Percentiles rank a stretch among this genome's conserved stretches.
phyloP scores from a whole-genome alignment of 2,797 vertebrate species.

The Aldrovandia affinis region DNA sequence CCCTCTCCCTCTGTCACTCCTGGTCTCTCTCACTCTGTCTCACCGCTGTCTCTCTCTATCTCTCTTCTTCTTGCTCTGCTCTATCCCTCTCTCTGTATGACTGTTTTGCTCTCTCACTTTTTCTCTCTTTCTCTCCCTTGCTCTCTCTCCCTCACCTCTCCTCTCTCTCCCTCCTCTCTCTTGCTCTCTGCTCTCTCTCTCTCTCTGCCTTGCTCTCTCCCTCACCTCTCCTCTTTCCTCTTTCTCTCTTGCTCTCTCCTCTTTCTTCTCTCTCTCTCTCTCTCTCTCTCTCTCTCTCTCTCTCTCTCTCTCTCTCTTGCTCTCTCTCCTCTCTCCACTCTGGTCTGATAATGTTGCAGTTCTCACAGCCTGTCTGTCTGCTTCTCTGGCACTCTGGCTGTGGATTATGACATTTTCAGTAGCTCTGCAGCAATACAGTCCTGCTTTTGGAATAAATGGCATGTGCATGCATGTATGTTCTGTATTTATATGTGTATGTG shows the following conservation, averaged over 20 bases:
- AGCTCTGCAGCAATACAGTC: conserved; percentile 75
- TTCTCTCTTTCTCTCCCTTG: conserved; percentile 50
- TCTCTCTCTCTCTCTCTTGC: conserved; percentile 4
- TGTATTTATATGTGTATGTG: background rate
- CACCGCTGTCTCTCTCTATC: background rate
- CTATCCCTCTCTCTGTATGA: background rate
- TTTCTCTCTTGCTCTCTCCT: conserved; percentile 50
- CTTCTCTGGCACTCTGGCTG: conserved; percentile 49
- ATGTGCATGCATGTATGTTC: conserved; percentile 17
- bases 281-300: conserved; percentile 47
- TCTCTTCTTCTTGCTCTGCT: background rate
- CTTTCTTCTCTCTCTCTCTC: conserved; percentile 29
- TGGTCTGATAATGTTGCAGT: conserved; percentile 21
- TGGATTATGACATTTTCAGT: conserved; percentile 78
- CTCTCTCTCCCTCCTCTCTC: background rate
- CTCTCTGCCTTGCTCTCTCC: conserved; percentile 4
- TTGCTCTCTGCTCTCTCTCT: background rate
- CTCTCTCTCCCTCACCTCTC: conserved; percentile 19
- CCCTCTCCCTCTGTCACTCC: background rate
- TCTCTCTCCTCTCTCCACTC: conserved; percentile 24
- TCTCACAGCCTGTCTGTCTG: conserved; percentile 30
- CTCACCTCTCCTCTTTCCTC: conserved; percentile 35
- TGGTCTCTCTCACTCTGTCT: background rate
- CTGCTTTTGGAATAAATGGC: conserved; percentile 39
- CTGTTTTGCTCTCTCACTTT: conserved; percentile 41